Evolutionary conservation across 2,797 vertebrate genomes (phyloP).

Genomic region (Ptychadena robeensis): DNA sequence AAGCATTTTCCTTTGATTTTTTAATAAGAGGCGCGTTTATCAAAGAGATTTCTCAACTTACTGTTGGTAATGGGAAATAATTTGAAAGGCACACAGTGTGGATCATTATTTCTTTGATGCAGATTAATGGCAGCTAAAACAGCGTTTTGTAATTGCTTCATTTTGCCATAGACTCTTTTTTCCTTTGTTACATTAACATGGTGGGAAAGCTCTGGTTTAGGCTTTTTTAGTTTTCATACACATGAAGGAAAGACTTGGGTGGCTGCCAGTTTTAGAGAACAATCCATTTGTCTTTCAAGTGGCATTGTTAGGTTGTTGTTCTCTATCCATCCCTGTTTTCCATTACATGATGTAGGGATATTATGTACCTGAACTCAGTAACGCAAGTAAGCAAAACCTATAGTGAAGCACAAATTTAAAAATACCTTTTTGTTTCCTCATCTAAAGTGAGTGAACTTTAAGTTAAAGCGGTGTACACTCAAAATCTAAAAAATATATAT

Average conservation of each 20-base stretch:
- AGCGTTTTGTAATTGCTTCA: constrained; percentile 74
- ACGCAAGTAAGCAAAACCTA: too few relatives aligned
- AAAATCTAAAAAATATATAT: too few relatives aligned
- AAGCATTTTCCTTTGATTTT: constrained; percentile 77
- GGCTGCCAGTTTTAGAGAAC: constrained; percentile 5
- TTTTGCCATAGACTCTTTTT: constrained; percentile 61
- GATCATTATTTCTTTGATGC: constrained; percentile 80
- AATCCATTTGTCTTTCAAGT: constrained; percentile 1
- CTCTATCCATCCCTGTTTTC: too few relatives aligned
- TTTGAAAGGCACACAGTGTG: constrained; percentile 76
- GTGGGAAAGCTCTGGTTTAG: constrained; percentile 11
- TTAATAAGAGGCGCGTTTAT: constrained; percentile 77
- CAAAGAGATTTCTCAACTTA: constrained; percentile 78
- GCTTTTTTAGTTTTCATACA: constrained; percentile 36
- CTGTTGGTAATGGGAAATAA: constrained; percentile 77
- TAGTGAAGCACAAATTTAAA: too few relatives aligned
- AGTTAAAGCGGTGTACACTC: too few relatives aligned
- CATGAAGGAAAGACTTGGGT: constrained; percentile 27
- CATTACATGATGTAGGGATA: too few relatives aligned
- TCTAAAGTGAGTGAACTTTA: too few relatives aligned
- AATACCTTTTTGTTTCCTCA: too few relatives aligned
- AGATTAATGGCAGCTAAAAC: constrained; percentile 77
- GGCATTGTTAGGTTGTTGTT: background rate
- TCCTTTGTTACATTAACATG: constrained; percentile 49
- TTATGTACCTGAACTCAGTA: too few relatives aligned